These are phyloP conservation scores for Nycticorax nycticorax DNA, from an alignment of 2,113 vertebrate genomes.

Conservation along the genomic window DNA sequence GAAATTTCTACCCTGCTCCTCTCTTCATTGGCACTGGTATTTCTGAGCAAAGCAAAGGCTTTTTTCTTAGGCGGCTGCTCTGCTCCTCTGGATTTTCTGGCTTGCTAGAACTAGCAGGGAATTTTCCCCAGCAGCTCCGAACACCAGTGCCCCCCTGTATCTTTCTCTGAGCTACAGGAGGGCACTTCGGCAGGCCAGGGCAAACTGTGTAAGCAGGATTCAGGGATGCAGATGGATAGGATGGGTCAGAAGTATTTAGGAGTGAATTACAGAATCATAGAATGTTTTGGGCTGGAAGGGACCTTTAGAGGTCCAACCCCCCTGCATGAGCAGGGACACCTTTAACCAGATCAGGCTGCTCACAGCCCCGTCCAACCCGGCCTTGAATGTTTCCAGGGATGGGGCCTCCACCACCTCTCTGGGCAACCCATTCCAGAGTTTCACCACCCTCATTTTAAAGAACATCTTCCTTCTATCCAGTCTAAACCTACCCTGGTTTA, in stretches of 20 bases:
- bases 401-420: no score
- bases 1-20: not conserved
- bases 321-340: no score
- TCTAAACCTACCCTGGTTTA: no score
- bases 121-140: not conserved
- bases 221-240: not conserved
- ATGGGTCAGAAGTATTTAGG: not conserved
- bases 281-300: no score
- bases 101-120: not conserved
- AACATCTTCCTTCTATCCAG: no score
- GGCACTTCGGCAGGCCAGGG: not conserved
- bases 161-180: not conserved
- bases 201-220: not conserved
- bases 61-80: not conserved
- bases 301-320: no score
- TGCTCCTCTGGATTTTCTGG: not conserved
- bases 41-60: not conserved
- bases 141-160: not conserved
- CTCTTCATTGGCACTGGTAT: not conserved
- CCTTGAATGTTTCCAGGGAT: no score
- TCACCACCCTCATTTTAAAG: no score
- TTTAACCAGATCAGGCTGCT: no score
- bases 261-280: not conserved
- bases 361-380: no score
- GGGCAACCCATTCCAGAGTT: no score